Percentiles rank a stretch among this genome's conserved stretches.
Conservation (phyloP, 2,113 vertebrate species). For the Callithrix jacchus region DNA sequence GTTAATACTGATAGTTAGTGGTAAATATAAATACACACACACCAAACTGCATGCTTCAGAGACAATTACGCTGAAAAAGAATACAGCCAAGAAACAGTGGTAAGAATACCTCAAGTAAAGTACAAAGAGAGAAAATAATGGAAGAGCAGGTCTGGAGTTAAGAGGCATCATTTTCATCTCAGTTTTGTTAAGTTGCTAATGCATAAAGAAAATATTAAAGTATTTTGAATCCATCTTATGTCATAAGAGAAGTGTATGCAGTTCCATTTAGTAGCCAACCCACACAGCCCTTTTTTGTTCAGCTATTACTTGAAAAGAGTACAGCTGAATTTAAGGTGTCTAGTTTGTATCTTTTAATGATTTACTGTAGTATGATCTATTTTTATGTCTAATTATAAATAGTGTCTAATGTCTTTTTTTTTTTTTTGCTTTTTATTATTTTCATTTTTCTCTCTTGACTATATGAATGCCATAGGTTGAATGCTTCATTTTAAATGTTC, state of each 20-base stretch:
- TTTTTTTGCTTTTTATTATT: neutral
- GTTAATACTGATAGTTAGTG: neutral
- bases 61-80: neutral
- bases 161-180: neutral
- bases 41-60: neutral
- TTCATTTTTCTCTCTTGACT: neutral
- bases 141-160: neutral
- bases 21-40: neutral
- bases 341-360: conserved; percentile 23
- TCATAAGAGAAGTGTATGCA: neutral
- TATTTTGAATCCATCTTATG: neutral
- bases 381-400: conserved; percentile 29
- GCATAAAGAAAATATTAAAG: neutral
- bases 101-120: neutral
- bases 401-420: neutral
- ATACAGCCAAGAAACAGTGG: neutral
- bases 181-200: neutral
- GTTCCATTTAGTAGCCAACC: neutral
- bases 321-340: neutral
- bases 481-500: conserved; percentile 10
- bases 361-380: neutral
- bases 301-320: neutral
- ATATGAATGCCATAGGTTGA: neutral
- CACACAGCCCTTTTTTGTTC: neutral
- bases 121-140: neutral